These are phyloP conservation scores for Sebastes minor DNA, from an alignment of 2,797 vertebrate genomes.

Conservation along the genomic window DNA sequence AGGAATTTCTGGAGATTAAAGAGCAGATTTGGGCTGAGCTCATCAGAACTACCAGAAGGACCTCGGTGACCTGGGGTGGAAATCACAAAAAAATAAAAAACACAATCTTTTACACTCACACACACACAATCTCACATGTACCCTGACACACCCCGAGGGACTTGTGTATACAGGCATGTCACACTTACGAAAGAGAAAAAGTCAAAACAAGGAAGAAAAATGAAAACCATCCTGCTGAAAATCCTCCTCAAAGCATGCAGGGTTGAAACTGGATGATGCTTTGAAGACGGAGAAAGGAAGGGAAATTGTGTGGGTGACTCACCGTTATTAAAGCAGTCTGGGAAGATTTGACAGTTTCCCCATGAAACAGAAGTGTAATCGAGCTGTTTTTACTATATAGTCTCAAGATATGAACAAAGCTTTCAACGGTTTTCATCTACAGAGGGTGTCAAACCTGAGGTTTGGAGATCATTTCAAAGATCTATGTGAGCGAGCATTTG, in stretches of 20 bases:
- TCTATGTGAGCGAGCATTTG: neutral
- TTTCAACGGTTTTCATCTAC: constrained; percentile 4
- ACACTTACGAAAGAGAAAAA: constrained; percentile 19
- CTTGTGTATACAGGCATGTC: neutral
- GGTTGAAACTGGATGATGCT: neutral
- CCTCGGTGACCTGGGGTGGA: constrained; percentile 30
- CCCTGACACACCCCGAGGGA: neutral
- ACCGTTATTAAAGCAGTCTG: constrained; percentile 8
- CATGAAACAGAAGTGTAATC: constrained; percentile 25
- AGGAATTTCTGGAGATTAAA: constrained; percentile 49
- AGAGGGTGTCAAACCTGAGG: neutral
- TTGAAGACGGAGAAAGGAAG: constrained; percentile 18
- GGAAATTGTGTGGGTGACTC: constrained; percentile 4
- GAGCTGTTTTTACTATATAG: constrained; percentile 7
- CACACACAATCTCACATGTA: neutral
- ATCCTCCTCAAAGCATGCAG: neutral
- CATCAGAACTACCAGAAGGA: constrained; percentile 43
- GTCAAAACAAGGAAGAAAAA: constrained; percentile 38
- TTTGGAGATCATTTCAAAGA: neutral
- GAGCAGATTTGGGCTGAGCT: constrained; percentile 50
- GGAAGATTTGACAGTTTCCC: constrained; percentile 22
- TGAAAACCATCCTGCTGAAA: constrained; percentile 15
- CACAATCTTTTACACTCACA: neutral
- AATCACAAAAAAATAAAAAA: constrained; percentile 1
- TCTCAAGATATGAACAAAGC: constrained; percentile 20